A percentile compares a stretch with the other conserved stretches of the same genome.
Evolutionary conservation across 1,140 invertebrate species (phyloP).

Genomic region (Drosophila baimaii): DNA sequence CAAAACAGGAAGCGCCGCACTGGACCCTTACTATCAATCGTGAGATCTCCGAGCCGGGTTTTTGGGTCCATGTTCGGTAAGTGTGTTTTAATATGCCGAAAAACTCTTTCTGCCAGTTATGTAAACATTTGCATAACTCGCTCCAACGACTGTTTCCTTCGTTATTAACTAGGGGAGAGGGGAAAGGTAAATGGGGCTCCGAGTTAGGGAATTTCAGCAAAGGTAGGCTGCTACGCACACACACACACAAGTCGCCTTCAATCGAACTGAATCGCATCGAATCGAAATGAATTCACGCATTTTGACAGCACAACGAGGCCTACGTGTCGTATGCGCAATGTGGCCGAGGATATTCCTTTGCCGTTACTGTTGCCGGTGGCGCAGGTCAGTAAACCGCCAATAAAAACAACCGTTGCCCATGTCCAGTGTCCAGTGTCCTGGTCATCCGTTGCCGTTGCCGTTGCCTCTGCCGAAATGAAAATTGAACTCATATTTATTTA

Average conservation of each 20-base stretch:
- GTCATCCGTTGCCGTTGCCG: not conserved
- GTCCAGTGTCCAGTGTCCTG: slow-evolving; percentile 19
- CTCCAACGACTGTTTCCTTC: slow-evolving; percentile 31
- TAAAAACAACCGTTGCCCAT: slow-evolving; percentile 71
- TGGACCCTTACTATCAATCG: slow-evolving; percentile 71
- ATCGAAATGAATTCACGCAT: slow-evolving; percentile 74
- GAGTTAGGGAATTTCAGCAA: slow-evolving; percentile 15
- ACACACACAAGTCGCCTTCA: not conserved
- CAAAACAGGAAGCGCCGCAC: slow-evolving; percentile 68
- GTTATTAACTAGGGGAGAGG: slow-evolving; percentile 26
- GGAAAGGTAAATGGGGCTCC: not conserved
- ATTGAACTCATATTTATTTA: slow-evolving; percentile 83
- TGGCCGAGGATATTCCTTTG: slow-evolving; percentile 26
- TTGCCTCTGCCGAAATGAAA: slow-evolving; percentile 62
- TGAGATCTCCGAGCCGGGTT: slow-evolving; percentile 62
- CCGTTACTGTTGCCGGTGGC: slow-evolving; percentile 62
- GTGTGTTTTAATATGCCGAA: slow-evolving; percentile 56
- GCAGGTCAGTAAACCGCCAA: slow-evolving; percentile 82
- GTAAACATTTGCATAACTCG: slow-evolving; percentile 48
- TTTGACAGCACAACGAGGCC: slow-evolving; percentile 56
- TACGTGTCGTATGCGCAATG: slow-evolving; percentile 72
- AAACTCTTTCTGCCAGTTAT: slow-evolving; percentile 39
- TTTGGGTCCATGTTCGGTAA: slow-evolving; percentile 38
- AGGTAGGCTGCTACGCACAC: slow-evolving; percentile 1
- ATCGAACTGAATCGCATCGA: slow-evolving; percentile 6